Conservation (phyloP, 53 echinoderm and acorn worm species). For the Arbacia lixula region DNA sequence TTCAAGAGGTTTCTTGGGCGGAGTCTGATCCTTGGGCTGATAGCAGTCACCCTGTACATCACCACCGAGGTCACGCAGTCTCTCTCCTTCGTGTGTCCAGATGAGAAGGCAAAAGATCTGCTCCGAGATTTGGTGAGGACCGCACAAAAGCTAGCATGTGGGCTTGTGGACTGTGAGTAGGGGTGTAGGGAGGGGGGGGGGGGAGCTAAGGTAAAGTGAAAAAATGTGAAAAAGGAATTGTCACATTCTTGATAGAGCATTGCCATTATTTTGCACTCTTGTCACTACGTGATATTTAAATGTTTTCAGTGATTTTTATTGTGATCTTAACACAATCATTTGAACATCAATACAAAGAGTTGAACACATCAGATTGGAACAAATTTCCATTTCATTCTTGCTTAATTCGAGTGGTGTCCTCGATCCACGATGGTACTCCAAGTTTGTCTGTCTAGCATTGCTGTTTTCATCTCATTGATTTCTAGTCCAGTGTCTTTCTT, state of each 20-base stretch:
- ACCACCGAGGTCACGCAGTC: background rate
- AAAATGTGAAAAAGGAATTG: background rate
- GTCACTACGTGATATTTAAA: background rate
- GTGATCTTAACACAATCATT: background rate
- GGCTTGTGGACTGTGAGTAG: background rate
- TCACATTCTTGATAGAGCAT: background rate
- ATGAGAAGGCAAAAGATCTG: slow-evolving; percentile 27
- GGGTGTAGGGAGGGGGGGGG: background rate
- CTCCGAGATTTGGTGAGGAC: slow-evolving; percentile 37
- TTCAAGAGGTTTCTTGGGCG: slow-evolving; percentile 15
- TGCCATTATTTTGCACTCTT: background rate
- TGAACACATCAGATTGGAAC: too few relatives aligned
- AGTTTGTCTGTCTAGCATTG: too few relatives aligned
- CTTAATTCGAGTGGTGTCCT: too few relatives aligned
- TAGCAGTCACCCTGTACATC: slow-evolving; percentile 21
- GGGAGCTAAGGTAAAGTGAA: background rate
- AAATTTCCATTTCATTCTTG: too few relatives aligned
- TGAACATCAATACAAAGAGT: too few relatives aligned
- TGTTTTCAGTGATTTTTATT: background rate
- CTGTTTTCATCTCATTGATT: too few relatives aligned
- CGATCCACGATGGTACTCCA: too few relatives aligned
- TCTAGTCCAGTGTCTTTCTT: too few relatives aligned
- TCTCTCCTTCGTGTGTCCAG: slow-evolving; percentile 5
- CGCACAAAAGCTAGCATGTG: background rate
- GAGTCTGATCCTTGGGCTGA: slow-evolving; percentile 10